A percentile compares a stretch with the other conserved stretches of the same genome.
Conservation (phyloP, 2,113 vertebrate species). For the Loxodonta africana region DNA sequence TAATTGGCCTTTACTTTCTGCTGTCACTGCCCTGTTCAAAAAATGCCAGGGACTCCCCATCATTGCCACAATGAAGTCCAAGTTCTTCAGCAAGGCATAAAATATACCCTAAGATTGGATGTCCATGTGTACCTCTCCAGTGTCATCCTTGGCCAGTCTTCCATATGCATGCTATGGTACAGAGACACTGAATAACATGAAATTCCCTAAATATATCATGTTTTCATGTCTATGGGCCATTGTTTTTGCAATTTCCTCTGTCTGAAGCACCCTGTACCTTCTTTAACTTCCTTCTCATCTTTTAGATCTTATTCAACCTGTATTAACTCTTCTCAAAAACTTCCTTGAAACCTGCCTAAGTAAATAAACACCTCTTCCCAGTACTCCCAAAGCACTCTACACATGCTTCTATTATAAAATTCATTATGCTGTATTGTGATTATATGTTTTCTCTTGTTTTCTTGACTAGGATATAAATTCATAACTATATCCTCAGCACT, state of each 20-base stretch:
- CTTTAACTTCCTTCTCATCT: background rate
- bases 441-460: background rate
- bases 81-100: background rate
- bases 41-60: background rate
- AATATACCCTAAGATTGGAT: background rate
- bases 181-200: background rate
- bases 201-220: background rate
- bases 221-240: background rate
- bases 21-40: background rate
- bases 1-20: background rate
- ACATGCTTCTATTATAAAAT: background rate
- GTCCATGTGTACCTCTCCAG: background rate
- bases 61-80: background rate
- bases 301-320: conserved; percentile 18
- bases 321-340: background rate
- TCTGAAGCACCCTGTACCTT: background rate
- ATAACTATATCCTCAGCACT: background rate
- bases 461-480: background rate
- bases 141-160: background rate
- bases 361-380: background rate
- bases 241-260: background rate
- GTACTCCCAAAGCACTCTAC: background rate
- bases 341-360: background rate
- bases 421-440: background rate
- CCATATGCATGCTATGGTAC: background rate